Percentiles rank a stretch among this genome's conserved stretches.
Evolutionary conservation across 2,113 vertebrate species (phyloP).

Genomic region (Apeltes quadracus): DNA sequence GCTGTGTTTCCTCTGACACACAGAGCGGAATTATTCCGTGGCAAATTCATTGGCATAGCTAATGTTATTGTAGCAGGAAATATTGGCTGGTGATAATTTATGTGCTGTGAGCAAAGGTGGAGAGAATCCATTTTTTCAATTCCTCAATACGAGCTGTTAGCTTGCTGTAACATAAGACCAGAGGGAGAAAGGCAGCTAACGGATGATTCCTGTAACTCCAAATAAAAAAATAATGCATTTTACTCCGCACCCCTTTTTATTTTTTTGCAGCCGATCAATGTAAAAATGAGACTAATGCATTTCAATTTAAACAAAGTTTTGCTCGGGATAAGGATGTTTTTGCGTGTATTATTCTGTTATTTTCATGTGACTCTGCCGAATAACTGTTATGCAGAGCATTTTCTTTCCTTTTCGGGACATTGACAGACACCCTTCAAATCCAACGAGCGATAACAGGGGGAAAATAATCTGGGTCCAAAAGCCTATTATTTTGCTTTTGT

Average conservation of each 20-base stretch:
- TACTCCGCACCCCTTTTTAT: background rate
- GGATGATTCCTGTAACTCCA: slow-evolving; percentile 63
- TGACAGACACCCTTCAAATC: slow-evolving; percentile 67
- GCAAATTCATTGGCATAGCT: slow-evolving; percentile 53
- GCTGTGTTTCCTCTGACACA: slow-evolving; percentile 35
- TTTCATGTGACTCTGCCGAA: slow-evolving; percentile 40
- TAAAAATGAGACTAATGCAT: slow-evolving; percentile 69
- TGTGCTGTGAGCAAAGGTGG: slow-evolving; percentile 40
- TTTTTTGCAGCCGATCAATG: slow-evolving; percentile 61
- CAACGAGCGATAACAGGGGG: slow-evolving; percentile 62
- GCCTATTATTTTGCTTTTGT: slow-evolving; percentile 72
- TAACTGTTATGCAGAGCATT: slow-evolving; percentile 53
- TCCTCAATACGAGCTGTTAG: slow-evolving; percentile 41
- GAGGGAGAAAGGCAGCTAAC: slow-evolving; percentile 51
- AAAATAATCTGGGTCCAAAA: slow-evolving; percentile 68
- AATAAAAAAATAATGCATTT: slow-evolving; percentile 61
- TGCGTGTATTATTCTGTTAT: slow-evolving; percentile 47
- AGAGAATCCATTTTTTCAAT: slow-evolving; percentile 62
- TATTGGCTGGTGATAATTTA: slow-evolving; percentile 76
- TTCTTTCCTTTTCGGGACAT: slow-evolving; percentile 53
- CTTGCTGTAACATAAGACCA: slow-evolving; percentile 49
- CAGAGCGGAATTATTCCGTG: slow-evolving; percentile 28
- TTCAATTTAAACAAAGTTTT: slow-evolving; percentile 65
- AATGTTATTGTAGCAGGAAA: slow-evolving; percentile 58
- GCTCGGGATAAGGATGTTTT: slow-evolving; percentile 52